Evolutionary conservation across 1,140 invertebrate species (phyloP), one percentile per base, ranked within the genome.

Genomic region (Bombyx mandarina): DNA sequence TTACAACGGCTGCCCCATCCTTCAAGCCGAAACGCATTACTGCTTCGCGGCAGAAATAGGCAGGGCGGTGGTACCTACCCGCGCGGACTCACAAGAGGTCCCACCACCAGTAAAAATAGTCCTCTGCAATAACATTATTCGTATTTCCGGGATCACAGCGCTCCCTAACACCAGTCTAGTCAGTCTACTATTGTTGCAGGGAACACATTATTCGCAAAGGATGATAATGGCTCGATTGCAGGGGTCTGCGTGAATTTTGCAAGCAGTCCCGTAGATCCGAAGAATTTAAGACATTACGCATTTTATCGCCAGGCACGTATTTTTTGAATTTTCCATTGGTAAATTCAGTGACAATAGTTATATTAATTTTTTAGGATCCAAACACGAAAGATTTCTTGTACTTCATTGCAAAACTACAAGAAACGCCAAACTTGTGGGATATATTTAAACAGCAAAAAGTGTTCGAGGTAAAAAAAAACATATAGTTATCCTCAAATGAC

Each of bases 341-440:
- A 35, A 35, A 35, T 3, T 35, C 26, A 35, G 26, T 8, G 7
- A 26, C n/a, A 51, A 51, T 35, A 35, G 2, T 35, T 3, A 35
- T 35, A 35, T 55, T 56, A 52, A 52, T 56, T 58, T 44, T 63
- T 52, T 54, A 86, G 82, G 74, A 86, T 66, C 73, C 75, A 7
- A 73, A 83, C 53, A 75, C 72, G 6, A 86, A 83, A 63, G 80
- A 86, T 54, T 81, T 82, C 45, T 60, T 86, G 3, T 73, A 75
- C 45, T 86, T 82, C 48, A 77, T 59, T 7, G 82, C 80, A 6
- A 86, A 79, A 54, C 42, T 86, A 45, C 79, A 83, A 58, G 82
- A 86, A 61, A 81, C 79, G 2, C 79, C 79, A 8, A 82, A 86
- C 57, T 64, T 86, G 9, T 86, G 82, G 82, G 65, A 71, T 8